Evolutionary conservation across 2,888 invertebrate species (phyloP).

Genomic region (Tetragonisca angustula): DNA sequence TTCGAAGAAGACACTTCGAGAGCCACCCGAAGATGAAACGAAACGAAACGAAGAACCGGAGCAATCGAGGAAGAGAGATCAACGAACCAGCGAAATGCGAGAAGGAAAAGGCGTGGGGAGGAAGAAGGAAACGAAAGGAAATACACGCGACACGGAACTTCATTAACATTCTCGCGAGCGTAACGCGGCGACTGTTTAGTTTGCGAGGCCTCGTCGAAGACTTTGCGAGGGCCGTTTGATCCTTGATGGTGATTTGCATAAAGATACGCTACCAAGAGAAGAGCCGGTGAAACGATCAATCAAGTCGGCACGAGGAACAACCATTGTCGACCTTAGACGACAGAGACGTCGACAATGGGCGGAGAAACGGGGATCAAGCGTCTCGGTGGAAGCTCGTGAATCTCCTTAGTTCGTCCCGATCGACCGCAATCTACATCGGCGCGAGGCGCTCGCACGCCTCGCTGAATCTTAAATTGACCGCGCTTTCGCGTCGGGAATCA

Average conservation of each 20-base stretch:
- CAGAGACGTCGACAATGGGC: too few species aligned
- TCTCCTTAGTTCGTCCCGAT: constrained; percentile 31
- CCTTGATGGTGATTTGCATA: constrained; percentile 66
- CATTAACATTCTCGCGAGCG: constrained; percentile 60
- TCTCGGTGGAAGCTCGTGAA: constrained; percentile 1
- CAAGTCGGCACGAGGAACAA: constrained; percentile 55
- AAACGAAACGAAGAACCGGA: not conserved
- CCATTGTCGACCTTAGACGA: not conserved
- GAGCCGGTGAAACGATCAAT: constrained; percentile 65
- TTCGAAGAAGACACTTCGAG: not conserved
- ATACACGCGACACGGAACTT: not conserved
- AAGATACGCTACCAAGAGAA: constrained; percentile 52
- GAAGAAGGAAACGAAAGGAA: not conserved
- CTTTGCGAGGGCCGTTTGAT: constrained; percentile 63
- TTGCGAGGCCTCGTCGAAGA: constrained; percentile 20
- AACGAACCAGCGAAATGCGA: not conserved
- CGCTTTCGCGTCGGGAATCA: constrained; percentile 31
- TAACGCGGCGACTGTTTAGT: constrained; percentile 48
- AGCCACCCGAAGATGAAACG: too few species aligned
- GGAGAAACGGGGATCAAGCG: not conserved
- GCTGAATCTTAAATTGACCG: constrained; percentile 49
- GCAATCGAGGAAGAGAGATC: not conserved
- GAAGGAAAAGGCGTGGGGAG: constrained; percentile 1
- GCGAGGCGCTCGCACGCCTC: constrained; percentile 19
- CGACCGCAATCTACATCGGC: constrained; percentile 29